Conservation (phyloP, 2,888 invertebrate species). For the Eumerus sabulonum region DNA sequence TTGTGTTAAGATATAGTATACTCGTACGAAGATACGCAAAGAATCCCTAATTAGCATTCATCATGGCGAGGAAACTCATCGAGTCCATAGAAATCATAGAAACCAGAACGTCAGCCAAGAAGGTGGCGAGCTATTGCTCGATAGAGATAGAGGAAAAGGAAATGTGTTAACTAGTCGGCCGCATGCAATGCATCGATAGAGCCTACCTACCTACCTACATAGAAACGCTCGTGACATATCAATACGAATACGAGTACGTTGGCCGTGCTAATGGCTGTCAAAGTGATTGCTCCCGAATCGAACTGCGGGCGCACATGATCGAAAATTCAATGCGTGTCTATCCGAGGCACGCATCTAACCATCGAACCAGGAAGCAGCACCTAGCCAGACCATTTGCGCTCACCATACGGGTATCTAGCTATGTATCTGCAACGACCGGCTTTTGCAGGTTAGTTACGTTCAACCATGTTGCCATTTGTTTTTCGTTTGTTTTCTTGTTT, state of each 20-base stretch:
- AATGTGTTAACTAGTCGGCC: slow-evolving; percentile 18
- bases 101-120: no score
- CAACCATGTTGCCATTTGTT: slow-evolving; percentile 43
- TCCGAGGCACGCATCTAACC: slow-evolving; percentile 16
- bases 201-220: no score
- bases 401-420: no score
- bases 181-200: slow-evolving; percentile 10
- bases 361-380: slow-evolving; percentile 5
- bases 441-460: slow-evolving; percentile 52
- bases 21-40: no score
- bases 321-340: slow-evolving; percentile 34
- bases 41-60: slow-evolving; percentile 32
- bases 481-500: slow-evolving; percentile 12
- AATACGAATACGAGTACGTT: slow-evolving; percentile 36
- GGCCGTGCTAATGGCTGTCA: slow-evolving; percentile 44
- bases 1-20: slow-evolving; percentile 15
- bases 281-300: slow-evolving; percentile 33
- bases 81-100: not conserved
- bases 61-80: not conserved
- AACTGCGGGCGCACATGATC: slow-evolving; percentile 36
- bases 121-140: no score
- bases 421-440: slow-evolving; percentile 5
- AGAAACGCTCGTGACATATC: slow-evolving; percentile 38
- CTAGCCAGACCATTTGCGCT: no score
- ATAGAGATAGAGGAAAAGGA: not conserved